Base-by-base conservation (phyloP, 2,888 invertebrate species). In the Operophtera brumata region DNA sequence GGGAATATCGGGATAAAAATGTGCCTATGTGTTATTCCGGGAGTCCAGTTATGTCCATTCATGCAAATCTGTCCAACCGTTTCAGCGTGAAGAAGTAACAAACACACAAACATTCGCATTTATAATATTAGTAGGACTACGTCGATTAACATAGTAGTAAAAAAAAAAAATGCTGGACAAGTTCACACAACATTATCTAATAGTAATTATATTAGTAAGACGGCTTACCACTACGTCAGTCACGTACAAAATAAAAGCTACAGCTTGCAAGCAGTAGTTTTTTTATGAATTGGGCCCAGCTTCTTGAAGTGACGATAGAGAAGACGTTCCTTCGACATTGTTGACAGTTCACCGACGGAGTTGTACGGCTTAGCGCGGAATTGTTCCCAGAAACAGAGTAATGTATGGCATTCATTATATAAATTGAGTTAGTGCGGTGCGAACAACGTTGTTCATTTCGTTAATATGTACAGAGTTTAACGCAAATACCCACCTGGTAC, bases 401-500 rank as follows among this genome's bases (percentile, higher is more conserved):
- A 88, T 88, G 73, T 86, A 86, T 86, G 86, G 86, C 84, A 86
- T 88, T 86, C 85, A 86, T 89, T 87, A 87, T 75, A 86, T 81
- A 81, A 87, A 88, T 86, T 87, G 82, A 85, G 86, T 87, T 86
- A 83, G 78, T 73, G 71, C 73, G 55, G 69, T 67, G 71, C 73
- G 77, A 74, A 77, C 76, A 73, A 76, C 80, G 78, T 73, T 80
- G 85, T 83, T 86, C 87, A 84, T 85, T 86, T 80, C 75, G 75
- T 80, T 86, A 87, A 87, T 87, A 81, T 82, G 81, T 80, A 77
- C 78, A 65, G 79, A 81, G 82, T 84, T 80, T 77, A 84, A 81
- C 78, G 78, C 81, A 83, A 84, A 85, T 81, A 80, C 73, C 68
- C 69, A 61, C 34, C 52, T 47, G 57, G 65, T 47, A 63, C 60